phyloP scores from a whole-genome alignment of 2,797 vertebrate species.

The Sebastes iracundus region DNA sequence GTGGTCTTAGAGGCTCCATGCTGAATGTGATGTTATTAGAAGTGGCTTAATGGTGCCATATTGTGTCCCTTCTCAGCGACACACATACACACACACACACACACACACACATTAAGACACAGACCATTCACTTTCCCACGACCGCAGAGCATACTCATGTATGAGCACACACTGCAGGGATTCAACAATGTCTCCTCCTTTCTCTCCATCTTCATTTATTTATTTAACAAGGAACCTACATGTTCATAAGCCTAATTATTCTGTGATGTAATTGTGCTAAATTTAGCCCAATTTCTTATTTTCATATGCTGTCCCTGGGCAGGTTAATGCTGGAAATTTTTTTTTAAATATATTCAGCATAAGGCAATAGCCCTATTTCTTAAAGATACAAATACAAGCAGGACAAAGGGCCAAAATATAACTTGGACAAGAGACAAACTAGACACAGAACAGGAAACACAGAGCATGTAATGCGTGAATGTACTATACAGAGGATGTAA shows the following conservation, averaged over 20 bases:
- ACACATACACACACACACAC: background rate
- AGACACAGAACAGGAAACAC: background rate
- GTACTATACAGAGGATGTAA: background rate
- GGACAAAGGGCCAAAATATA: background rate
- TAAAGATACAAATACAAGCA: background rate
- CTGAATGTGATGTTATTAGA: slow-evolving; percentile 81
- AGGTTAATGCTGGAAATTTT: background rate
- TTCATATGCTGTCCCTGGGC: background rate
- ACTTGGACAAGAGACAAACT: too few species aligned
- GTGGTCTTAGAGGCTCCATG: slow-evolving; percentile 61
- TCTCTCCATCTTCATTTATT: background rate
- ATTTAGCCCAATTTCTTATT: background rate
- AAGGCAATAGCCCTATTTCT: background rate
- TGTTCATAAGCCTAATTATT: background rate
- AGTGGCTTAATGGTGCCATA: slow-evolving; percentile 85
- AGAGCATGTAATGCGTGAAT: too few species aligned
- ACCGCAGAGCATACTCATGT: background rate
- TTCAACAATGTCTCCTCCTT: background rate
- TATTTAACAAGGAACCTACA: background rate
- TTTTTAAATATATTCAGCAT: background rate
- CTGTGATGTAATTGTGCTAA: background rate
- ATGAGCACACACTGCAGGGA: slow-evolving; percentile 1
- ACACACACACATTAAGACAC: background rate
- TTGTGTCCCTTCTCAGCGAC: slow-evolving; percentile 60
- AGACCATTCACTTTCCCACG: slow-evolving; percentile 9